Base-by-base conservation (phyloP, 1,140 invertebrate species). In the Aradophagus sp. region DNA sequence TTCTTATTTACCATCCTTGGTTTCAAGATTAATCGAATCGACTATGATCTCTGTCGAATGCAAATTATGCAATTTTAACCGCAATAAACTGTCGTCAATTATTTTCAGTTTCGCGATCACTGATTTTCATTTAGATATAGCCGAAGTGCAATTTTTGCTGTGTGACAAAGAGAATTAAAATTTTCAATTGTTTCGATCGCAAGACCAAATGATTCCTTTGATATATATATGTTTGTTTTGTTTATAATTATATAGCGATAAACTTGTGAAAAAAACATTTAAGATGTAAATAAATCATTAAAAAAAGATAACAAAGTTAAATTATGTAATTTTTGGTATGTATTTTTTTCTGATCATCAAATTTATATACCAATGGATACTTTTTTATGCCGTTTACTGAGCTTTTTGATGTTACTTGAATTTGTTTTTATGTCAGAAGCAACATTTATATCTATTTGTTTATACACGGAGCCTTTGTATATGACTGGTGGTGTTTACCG, bases 141-240 rank as follows among this genome's bases (percentile, higher is more conserved):
- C 36, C 29, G 32, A 59, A 59, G 63, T 67, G 63, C 63, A 67
- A 67, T 67, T 67, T 59, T 59, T 13, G 53, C 32, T 59, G 63
- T 67, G 55, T 53, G 52, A 66, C 52, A 29, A 58, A 42, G 31
- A 53, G 19, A 17, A 31, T 27, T 48, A 36, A 47, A 45, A 20
- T 39, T 45, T 41, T n/a, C 45, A 39, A 13, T 59, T 61, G 5
- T 39, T 48, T 50, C 32, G 11, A 65, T 50, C 16, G 29, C 35
- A 31, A 42, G 27, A 63, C 16, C 5, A 53, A 8, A 29, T 32
- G 20, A 31, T 41, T 26, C 42, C 11, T 16, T 41, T 39, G 3
- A 10, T 10, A 16, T 31, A 13, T 27, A 11, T 47, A 11, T 38
- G 13, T 19, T 52, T 44, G 13, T 44, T 7, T 27, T 29, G 14